These are phyloP conservation scores for Ophion costatus DNA, from an alignment of 2,888 invertebrate genomes.

Conservation along the genomic window DNA sequence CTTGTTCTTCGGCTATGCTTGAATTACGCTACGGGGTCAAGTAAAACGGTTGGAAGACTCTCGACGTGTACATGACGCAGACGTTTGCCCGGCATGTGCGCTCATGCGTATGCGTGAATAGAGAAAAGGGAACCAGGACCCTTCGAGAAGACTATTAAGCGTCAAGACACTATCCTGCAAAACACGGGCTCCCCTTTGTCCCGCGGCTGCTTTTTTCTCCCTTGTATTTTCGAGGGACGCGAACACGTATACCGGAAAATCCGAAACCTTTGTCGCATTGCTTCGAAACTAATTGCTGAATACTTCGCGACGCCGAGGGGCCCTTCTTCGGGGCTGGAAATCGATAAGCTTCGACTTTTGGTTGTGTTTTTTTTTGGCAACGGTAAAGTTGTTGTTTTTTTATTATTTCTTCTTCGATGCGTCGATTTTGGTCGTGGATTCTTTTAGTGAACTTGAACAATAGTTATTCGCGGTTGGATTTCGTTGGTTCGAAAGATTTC, in stretches of 20 bases:
- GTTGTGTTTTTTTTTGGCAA: neutral
- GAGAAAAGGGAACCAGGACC: constrained; percentile 28
- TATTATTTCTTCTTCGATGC: no score
- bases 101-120: constrained; percentile 29
- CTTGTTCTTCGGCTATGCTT: constrained; percentile 63
- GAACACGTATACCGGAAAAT: constrained; percentile 22
- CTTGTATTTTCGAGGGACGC: constrained; percentile 31
- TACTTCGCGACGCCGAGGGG: constrained; percentile 11
- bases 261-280: constrained; percentile 36
- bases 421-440: no score
- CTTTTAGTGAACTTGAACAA: no score
- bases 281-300: constrained; percentile 52
- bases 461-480: no score
- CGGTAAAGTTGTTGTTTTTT: no score
- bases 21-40: constrained; percentile 64
- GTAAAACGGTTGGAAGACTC: constrained; percentile 60
- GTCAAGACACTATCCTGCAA: constrained; percentile 21
- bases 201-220: constrained; percentile 9
- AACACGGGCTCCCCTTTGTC: constrained; percentile 46
- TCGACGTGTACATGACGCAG: constrained; percentile 13
- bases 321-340: constrained; percentile 23
- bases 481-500: no score
- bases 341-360: neutral
- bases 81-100: constrained; percentile 8
- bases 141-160: constrained; percentile 33